phyloP scores from a whole-genome alignment of 2,797 vertebrate genomes.

The Acropternis orthonyx region DNA sequence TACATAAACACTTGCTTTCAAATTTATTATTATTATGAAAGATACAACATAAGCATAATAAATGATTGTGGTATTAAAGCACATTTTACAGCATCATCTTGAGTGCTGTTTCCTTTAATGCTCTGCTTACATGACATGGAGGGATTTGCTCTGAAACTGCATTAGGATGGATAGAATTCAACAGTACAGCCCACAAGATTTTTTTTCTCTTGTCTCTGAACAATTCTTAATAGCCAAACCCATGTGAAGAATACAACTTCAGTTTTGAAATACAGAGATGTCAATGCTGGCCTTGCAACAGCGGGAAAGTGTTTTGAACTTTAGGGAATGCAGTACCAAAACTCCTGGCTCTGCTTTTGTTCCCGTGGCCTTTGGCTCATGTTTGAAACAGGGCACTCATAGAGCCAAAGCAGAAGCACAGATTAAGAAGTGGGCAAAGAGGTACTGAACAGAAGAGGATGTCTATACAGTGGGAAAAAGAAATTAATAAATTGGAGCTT shows the following conservation, averaged over 20 bases:
- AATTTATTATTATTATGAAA: constrained; percentile 54
- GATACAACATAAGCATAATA: constrained; percentile 44
- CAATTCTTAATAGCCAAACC: neutral
- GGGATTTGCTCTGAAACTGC: constrained; percentile 40
- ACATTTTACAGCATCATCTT: constrained; percentile 44
- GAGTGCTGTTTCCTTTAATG: constrained; percentile 57
- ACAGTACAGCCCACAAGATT: neutral
- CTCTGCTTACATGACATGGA: constrained; percentile 27
- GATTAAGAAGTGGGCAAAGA: neutral
- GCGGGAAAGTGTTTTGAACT: neutral
- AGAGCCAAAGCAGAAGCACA: neutral
- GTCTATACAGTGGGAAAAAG: neutral
- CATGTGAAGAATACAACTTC: neutral
- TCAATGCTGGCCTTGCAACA: neutral
- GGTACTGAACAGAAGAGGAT: neutral
- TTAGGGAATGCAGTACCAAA: neutral
- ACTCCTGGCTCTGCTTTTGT: neutral
- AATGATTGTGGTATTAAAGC: constrained; percentile 52
- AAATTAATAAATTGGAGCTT: neutral
- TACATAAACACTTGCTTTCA: constrained; percentile 57
- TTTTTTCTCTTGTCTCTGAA: neutral
- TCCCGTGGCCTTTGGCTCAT: neutral
- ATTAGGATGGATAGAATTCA: constrained; percentile 4
- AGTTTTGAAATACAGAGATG: neutral
- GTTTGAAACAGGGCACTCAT: neutral